Evolutionary conservation across 2,797 vertebrate genomes (phyloP).

Genomic region (Phyllotis vaccarum): DNA sequence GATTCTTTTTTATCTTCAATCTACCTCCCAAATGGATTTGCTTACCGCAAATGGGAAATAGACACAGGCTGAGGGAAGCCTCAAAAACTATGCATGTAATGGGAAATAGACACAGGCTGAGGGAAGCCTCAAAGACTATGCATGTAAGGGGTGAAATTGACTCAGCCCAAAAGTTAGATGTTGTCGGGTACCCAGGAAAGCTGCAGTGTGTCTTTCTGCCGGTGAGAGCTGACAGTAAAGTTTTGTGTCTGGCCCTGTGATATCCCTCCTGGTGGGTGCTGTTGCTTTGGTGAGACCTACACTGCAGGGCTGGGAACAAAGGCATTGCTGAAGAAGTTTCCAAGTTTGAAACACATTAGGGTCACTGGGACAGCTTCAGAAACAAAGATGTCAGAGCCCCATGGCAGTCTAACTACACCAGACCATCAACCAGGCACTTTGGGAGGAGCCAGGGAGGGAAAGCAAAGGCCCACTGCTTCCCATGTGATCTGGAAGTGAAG

Average conservation of each 20-base stretch:
- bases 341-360: neutral
- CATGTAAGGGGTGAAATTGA: fast-evolving
- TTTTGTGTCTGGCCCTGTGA: neutral
- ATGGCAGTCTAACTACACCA: neutral
- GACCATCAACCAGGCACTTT: neutral
- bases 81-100: neutral
- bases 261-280: neutral
- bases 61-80: neutral
- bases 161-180: neutral
- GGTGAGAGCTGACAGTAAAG: no score
- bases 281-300: neutral
- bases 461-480: neutral
- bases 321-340: neutral
- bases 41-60: neutral
- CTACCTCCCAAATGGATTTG: neutral
- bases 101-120: no score
- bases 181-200: neutral
- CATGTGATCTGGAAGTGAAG: neutral
- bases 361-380: neutral
- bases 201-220: neutral
- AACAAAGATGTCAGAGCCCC: neutral
- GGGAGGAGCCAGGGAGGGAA: neutral
- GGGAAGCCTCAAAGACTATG: neutral
- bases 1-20: neutral
- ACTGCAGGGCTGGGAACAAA: neutral